Evolutionary conservation across 2,797 vertebrate genomes (phyloP).

Genomic region (Urosaurus nigricauda): DNA sequence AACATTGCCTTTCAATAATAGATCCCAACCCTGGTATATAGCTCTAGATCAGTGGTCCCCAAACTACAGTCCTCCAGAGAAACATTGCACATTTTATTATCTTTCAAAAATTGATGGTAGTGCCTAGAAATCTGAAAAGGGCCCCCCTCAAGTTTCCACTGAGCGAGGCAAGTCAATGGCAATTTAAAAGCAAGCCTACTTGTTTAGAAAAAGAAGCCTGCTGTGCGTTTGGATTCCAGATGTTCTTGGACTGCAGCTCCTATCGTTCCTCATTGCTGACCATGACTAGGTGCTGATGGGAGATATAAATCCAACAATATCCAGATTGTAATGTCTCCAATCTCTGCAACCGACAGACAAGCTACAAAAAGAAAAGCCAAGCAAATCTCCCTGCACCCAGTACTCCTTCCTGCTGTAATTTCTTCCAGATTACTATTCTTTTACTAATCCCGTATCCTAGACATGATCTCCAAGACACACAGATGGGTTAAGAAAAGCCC

Average conservation of each 20-base stretch:
- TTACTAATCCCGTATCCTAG: background rate
- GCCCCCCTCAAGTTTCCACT: background rate
- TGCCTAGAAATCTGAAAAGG: background rate
- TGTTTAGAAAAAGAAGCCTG: background rate
- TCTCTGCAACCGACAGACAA: background rate
- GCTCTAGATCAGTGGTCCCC: background rate
- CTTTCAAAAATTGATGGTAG: background rate
- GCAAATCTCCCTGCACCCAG: background rate
- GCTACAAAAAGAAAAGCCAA: constrained; percentile 36
- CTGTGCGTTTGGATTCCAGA: background rate
- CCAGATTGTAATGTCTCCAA: background rate
- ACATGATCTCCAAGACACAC: too few species aligned
- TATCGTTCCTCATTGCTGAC: background rate
- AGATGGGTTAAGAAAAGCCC: background rate
- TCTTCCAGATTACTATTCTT: background rate
- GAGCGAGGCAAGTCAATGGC: background rate
- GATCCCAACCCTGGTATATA: background rate
- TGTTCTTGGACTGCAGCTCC: background rate
- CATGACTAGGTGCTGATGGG: background rate
- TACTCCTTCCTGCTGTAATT: background rate
- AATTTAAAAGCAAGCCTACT: background rate
- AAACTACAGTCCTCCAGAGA: background rate
- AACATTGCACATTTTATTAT: background rate
- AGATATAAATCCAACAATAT: background rate
- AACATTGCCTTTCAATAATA: background rate